Evolutionary conservation across 37 sponge, comb jelly and placozoan genomes (phyloP).

Genomic region (Halichondria panicea): DNA sequence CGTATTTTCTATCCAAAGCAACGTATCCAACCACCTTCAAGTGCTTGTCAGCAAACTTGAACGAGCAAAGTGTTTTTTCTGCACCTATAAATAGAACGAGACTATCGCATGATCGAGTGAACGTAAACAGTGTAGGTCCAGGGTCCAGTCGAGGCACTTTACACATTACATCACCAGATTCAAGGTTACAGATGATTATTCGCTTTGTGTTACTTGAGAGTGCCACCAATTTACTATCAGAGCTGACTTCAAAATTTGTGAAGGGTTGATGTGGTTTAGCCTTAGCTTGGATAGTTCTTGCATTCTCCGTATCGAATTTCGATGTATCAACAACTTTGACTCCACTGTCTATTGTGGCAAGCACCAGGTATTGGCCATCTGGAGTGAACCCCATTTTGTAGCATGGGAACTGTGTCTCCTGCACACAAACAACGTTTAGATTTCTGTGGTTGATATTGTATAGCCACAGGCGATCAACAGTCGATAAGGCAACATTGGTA

Average conservation of each 20-base stretch:
- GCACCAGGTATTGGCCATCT: conserved; percentile 1
- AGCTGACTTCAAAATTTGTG: conserved; percentile 23
- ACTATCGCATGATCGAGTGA: not conserved
- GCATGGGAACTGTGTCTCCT: not conserved
- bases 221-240: conserved; percentile 10
- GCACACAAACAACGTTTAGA: conserved; percentile 1
- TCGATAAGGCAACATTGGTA: conserved; percentile 45
- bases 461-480: conserved; percentile 45
- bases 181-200: conserved; percentile 10
- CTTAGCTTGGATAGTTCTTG: not conserved
- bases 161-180: not conserved
- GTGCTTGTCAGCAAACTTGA: conserved; percentile 3
- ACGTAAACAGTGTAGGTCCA: conserved; percentile 11
- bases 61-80: conserved; percentile 22
- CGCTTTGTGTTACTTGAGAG: conserved; percentile 1
- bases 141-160: conserved; percentile 24
- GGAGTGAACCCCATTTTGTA: conserved; percentile 30
- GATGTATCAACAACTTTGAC: not conserved
- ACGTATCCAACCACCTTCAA: not conserved
- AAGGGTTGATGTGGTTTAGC: not conserved
- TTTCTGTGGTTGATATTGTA: conserved; percentile 10
- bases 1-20: not conserved
- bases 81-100: conserved; percentile 22
- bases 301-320: not conserved
- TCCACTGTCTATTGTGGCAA: conserved; percentile 17